These are phyloP conservation scores for Chrysochloris asiatica DNA, from an alignment of 2,113 vertebrate genomes.

Conservation along the genomic window DNA sequence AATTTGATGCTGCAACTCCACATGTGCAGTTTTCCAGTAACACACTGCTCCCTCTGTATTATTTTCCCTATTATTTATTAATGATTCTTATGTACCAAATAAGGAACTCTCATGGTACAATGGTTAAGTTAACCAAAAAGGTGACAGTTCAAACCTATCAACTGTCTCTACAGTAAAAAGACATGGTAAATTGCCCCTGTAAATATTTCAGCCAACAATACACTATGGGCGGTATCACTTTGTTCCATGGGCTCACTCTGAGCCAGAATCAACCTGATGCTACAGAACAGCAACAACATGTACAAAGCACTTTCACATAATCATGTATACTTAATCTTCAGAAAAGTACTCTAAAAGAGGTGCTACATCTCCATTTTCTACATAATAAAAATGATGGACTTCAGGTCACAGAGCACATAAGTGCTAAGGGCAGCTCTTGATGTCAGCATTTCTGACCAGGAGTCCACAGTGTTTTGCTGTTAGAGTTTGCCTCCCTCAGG, in stretches of 20 bases:
- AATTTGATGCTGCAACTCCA: neutral
- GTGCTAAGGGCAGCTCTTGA: neutral
- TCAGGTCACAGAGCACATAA: constrained; percentile 9
- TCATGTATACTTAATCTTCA: neutral
- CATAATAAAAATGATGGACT: neutral
- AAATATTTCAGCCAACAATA: neutral
- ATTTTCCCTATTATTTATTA: constrained; percentile 15
- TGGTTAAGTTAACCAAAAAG: neutral
- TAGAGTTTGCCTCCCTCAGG: neutral
- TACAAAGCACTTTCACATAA: neutral
- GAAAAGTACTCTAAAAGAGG: neutral
- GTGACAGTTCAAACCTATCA: neutral
- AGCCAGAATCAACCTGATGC: neutral
- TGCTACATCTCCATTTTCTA: neutral
- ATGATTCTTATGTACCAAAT: neutral
- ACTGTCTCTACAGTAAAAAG: neutral
- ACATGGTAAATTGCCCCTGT: neutral
- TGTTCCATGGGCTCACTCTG: neutral
- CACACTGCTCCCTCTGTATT: neutral
- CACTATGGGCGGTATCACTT: neutral
- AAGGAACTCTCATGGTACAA: neutral
- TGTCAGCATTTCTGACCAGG: constrained; percentile 19
- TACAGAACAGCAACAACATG: neutral
- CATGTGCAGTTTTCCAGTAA: neutral
- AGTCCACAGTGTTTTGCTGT: neutral